These are phyloP conservation scores for Manis crassicaudata DNA, from an alignment of 2,797 vertebrate species.

Conservation along the genomic window DNA sequence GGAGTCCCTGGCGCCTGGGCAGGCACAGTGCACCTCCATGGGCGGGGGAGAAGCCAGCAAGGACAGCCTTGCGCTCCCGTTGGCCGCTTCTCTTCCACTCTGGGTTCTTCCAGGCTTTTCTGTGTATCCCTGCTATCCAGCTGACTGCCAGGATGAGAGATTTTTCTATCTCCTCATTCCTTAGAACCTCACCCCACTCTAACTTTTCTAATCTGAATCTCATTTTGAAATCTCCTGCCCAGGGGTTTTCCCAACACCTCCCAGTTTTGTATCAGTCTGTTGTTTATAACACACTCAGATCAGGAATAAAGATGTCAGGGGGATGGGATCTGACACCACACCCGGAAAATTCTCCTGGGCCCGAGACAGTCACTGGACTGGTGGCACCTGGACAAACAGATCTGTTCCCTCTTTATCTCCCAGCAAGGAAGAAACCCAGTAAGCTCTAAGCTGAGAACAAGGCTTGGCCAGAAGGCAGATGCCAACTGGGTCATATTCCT, in stretches of 20 bases:
- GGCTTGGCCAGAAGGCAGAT: background rate
- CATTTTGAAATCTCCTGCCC: slow-evolving; percentile 78
- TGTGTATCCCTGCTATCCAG: slow-evolving; percentile 6
- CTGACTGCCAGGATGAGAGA: background rate
- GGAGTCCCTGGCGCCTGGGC: background rate
- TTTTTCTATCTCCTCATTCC: slow-evolving; percentile 40
- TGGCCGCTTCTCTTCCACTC: background rate
- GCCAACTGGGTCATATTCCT: accelerated
- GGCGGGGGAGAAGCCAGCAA: background rate
- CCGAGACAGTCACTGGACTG: background rate
- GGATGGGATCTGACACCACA: background rate
- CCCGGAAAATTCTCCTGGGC: slow-evolving; percentile 47
- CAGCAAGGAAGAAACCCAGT: background rate
- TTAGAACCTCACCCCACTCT: slow-evolving; percentile 5
- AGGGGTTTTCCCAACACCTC: slow-evolving; percentile 73
- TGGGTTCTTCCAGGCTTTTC: background rate
- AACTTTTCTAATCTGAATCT: slow-evolving; percentile 67
- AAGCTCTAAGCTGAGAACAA: background rate
- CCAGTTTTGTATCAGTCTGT: slow-evolving; percentile 61
- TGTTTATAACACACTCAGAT: slow-evolving; percentile 50
- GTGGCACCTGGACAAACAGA: slow-evolving; percentile 62
- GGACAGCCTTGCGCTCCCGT: background rate
- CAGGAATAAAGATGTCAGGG: background rate
- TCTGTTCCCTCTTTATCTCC: background rate
- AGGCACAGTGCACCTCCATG: background rate